Evolutionary conservation across 2,797 vertebrate genomes (phyloP).

Genomic region (Pogoniulus pusillus): DNA sequence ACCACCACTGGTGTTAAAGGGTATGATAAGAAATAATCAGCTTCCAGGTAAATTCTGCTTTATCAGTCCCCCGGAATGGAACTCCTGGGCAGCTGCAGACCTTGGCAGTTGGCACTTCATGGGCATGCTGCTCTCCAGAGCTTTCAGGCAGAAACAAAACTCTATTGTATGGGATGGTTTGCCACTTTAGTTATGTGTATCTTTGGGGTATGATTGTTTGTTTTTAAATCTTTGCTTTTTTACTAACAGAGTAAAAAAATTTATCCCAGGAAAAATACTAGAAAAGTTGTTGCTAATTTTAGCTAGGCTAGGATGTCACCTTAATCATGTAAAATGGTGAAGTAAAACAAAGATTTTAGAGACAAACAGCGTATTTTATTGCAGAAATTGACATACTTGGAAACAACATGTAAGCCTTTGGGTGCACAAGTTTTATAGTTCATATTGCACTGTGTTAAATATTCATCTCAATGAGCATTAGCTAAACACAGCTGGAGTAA

Average conservation of each 20-base stretch:
- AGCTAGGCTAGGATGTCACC: neutral
- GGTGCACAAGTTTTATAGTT: neutral
- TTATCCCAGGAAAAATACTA: neutral
- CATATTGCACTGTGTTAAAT: neutral
- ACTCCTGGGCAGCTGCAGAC: neutral
- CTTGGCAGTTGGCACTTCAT: neutral
- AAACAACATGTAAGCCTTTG: neutral
- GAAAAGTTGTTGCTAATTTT: neutral
- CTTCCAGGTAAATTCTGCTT: neutral
- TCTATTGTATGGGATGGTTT: neutral
- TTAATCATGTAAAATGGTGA: neutral
- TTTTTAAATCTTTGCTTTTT: neutral
- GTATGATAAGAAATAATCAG: neutral
- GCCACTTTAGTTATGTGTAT: neutral
- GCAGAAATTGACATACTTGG: neutral
- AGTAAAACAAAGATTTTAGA: neutral
- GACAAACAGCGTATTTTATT: neutral
- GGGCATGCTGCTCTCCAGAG: neutral
- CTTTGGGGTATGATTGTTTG: neutral
- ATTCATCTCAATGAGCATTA: neutral
- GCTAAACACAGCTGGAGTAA: neutral
- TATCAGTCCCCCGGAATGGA: neutral
- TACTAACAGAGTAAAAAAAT: neutral
- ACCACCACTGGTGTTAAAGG: neutral
- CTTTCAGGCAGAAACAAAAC: neutral